phyloP scores from a whole-genome alignment of 2,113 vertebrate genomes.

The Nycticryphes semicollaris region DNA sequence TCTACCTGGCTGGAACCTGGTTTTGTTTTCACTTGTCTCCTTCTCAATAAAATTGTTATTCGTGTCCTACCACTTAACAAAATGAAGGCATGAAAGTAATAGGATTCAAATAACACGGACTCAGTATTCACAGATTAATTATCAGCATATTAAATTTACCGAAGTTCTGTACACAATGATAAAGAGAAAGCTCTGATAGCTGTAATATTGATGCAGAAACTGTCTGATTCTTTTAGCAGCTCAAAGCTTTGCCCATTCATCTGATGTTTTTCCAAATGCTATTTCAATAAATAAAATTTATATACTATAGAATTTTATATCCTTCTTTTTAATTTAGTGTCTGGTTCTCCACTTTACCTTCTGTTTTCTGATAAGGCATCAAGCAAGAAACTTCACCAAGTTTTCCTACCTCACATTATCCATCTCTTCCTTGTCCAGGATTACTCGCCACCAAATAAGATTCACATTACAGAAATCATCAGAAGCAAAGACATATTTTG shows the following conservation, averaged over 20 bases:
- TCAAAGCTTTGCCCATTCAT: not conserved
- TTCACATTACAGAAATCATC: not conserved
- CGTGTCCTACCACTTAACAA: not conserved
- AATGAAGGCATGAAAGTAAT: not conserved
- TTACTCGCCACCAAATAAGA: not conserved
- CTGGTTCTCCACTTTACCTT: not conserved
- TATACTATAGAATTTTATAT: not conserved
- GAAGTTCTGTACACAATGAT: not conserved
- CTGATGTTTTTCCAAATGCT: not conserved
- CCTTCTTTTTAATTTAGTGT: not conserved
- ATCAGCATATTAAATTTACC: not conserved
- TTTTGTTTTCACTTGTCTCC: not conserved
- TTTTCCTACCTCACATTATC: not conserved
- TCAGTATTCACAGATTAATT: not conserved
- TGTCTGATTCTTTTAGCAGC: not conserved
- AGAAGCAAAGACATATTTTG: not conserved
- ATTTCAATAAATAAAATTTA: not conserved
- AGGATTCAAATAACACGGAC: not conserved
- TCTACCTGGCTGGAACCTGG: conserved; percentile 29
- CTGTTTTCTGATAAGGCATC: not conserved
- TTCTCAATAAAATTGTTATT: not conserved
- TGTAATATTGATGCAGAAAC: not conserved
- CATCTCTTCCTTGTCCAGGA: no score
- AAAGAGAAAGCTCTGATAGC: not conserved
- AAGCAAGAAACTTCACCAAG: not conserved